Percentiles rank a stretch among this genome's conserved stretches.
Evolutionary conservation across 2,797 vertebrate species (phyloP).

Genomic region (Anomalospiza imberbis): DNA sequence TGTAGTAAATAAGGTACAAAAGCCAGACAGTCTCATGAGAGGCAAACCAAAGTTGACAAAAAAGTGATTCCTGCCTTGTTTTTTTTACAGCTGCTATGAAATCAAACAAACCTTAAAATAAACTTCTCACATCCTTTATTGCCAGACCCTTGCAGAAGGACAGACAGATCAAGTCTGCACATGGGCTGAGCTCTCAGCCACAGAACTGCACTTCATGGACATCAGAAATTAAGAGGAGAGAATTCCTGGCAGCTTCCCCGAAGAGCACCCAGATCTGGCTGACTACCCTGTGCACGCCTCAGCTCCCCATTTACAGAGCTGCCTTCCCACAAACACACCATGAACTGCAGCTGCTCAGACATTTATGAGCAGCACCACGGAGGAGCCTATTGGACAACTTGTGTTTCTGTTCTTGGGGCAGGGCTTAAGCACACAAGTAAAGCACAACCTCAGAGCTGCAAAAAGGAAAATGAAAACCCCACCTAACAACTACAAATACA

Average conservation of each 20-base stretch:
- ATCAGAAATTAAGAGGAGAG: background rate
- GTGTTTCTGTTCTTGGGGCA: background rate
- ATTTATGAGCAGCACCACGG: background rate
- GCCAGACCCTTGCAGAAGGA: background rate
- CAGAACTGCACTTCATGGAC: background rate
- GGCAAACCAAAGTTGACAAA: background rate
- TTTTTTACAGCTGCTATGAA: background rate
- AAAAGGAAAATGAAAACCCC: background rate
- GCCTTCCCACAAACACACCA: background rate
- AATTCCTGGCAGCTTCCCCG: background rate
- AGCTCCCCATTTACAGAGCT: background rate
- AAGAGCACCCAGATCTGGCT: background rate
- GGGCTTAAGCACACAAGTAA: background rate
- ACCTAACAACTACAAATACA: background rate
- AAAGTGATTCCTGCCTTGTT: background rate
- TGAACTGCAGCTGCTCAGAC: background rate
- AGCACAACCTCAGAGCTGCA: background rate
- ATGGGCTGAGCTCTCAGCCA: background rate
- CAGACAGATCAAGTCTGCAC: background rate
- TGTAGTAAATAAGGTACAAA: background rate
- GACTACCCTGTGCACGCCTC: background rate
- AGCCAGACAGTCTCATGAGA: background rate
- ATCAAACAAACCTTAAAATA: background rate
- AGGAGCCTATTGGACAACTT: background rate
- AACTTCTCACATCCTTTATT: background rate